Evolutionary conservation across 2,797 vertebrate genomes (phyloP), one percentile per base, ranked within the genome.

Genomic region (Muscicapa striata): DNA sequence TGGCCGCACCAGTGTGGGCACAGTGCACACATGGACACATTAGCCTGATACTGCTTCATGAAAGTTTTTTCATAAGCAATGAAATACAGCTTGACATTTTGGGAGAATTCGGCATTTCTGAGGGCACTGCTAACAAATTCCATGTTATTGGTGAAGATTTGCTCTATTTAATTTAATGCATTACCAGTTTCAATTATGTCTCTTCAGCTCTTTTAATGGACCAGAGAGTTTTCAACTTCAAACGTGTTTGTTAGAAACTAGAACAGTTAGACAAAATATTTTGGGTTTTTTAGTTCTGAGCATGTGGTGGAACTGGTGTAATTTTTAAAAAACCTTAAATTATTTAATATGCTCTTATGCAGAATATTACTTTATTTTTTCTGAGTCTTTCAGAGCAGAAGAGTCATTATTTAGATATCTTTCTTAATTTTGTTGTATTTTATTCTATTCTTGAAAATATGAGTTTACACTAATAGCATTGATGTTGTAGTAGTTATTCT

Each of bases 11-110:
- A 58, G 38, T 6, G 34, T 5, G n/a, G 57, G 41, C 11, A 5
- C 26, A 8, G 7, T 1, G 38, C n/a, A 20, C 27, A 8, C 30
- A 6, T 2, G 41, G 29, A 4, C 46, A 17, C 43, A 0, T 48
- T 41, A 40, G 21, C 36, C 0, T 58, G 24, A 13, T 23, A 18
- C 6, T 11, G 24, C 27, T n/a, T 52, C 32, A 1, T 36, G 6
- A 8, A 73, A 49, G 45, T 59, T 89, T 36, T 77, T 46, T 73
- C 10, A 4, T 48, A 61, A 84, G 30, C 10, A 6, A 40, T 30
- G 55, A 75, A 80, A 78, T 32, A 40, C 26, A 27, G 63, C 54
- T 82, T 76, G 38, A 52, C 11, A 16, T 27, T 89, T 46, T 5
- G 1, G 13, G 75, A 54, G 61, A 67, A 32, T 34, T 27, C 41